Percentiles rank a stretch among this genome's conserved stretches.
Evolutionary conservation across 2,888 invertebrate genomes (phyloP).

Genomic region (Drosophila pegasa): DNA sequence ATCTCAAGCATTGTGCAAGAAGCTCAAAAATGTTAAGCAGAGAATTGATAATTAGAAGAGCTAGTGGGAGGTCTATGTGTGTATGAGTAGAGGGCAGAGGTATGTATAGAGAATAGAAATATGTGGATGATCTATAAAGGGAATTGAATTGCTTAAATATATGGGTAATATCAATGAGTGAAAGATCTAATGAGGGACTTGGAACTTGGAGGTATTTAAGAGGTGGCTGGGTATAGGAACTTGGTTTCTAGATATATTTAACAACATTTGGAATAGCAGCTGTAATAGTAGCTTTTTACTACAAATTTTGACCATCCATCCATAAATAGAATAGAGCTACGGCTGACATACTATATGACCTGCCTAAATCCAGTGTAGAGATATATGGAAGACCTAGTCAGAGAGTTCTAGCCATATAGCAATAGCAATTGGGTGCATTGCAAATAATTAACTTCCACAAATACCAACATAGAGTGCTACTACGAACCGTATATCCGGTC

Average conservation of each 20-base stretch:
- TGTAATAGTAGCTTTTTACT: too few species aligned
- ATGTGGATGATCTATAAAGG: too few species aligned
- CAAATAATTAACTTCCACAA: not conserved
- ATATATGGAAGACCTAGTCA: not conserved
- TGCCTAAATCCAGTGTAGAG: not conserved
- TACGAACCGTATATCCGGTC: conserved; percentile 5
- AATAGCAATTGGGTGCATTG: not conserved
- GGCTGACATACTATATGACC: not conserved
- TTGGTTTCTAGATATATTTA: too few species aligned
- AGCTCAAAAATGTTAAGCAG: not conserved
- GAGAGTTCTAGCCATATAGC: not conserved
- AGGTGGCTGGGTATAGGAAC: too few species aligned
- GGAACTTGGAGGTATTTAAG: too few species aligned
- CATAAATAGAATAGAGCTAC: too few species aligned
- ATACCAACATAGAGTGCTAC: not conserved
- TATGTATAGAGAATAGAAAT: too few species aligned
- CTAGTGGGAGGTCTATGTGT: not conserved
- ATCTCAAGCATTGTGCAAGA: not conserved
- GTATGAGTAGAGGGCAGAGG: not conserved
- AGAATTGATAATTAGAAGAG: not conserved
- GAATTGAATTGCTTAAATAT: too few species aligned
- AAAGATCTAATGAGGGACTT: not conserved
- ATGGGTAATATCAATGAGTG: not conserved
- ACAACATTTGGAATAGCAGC: too few species aligned
- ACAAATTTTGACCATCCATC: not conserved